Evolutionary conservation across 2,113 vertebrate genomes (phyloP).

Genomic region (Mionectes macconnelli): DNA sequence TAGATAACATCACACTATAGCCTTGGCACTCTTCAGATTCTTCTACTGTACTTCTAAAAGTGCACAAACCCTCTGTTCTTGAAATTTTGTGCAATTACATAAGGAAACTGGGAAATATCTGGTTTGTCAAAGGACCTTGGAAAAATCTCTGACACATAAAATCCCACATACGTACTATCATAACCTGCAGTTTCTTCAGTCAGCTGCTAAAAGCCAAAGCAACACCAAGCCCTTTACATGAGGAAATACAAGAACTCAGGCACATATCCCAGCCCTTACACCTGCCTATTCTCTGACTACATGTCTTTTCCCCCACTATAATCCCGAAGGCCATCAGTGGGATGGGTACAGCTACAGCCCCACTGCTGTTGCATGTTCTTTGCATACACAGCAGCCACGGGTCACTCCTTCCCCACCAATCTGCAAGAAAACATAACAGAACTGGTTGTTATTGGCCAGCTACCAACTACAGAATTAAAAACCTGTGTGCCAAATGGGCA

Average conservation of each 20-base stretch:
- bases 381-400: fast-evolving
- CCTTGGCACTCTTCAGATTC: not conserved
- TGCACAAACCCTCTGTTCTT: not conserved
- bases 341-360: not conserved
- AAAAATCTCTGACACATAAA: not conserved
- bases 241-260: not conserved
- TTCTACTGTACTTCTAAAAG: not conserved
- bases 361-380: fast-evolving
- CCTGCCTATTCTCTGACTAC: not conserved
- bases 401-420: not conserved
- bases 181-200: not conserved
- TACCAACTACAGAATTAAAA: slow-evolving; percentile 29
- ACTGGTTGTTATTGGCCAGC: not conserved
- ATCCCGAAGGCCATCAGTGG: not conserved
- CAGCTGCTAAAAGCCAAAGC: not conserved
- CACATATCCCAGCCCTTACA: not conserved
- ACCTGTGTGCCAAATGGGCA: not conserved
- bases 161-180: fast-evolving
- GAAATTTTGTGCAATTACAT: not conserved
- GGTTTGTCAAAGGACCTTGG: not conserved
- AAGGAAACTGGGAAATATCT: not conserved
- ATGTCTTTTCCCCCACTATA: fast-evolving
- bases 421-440: not conserved
- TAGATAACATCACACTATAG: not conserved
- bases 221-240: not conserved